Evolutionary conservation across 1,140 invertebrate species (phyloP).

Genomic region (Drosophila yakuba): DNA sequence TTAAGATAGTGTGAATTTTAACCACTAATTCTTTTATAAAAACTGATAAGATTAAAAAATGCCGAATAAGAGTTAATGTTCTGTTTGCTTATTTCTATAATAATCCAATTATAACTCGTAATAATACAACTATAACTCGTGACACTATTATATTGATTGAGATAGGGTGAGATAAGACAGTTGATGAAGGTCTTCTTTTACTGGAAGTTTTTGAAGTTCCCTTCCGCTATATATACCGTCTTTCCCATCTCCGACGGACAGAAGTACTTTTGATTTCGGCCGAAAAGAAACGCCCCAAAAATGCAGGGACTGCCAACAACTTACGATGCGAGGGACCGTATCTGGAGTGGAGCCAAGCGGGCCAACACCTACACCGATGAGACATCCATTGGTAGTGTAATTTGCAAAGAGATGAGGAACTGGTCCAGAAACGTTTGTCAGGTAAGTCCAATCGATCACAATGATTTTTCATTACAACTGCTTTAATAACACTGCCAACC

Average conservation of each 20-base stretch:
- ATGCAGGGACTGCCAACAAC: slow-evolving; percentile 3
- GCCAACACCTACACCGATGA: slow-evolving; percentile 49
- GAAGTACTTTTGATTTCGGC: not conserved
- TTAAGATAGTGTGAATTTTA: too few relatives aligned
- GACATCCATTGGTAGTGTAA: slow-evolving; percentile 49
- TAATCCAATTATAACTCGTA: too few relatives aligned
- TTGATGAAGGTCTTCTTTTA: slow-evolving; percentile 1
- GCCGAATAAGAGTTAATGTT: not conserved
- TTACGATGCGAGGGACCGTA: not conserved
- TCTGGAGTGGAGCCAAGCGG: slow-evolving; percentile 58
- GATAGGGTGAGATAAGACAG: too few relatives aligned
- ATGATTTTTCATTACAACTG: too few relatives aligned
- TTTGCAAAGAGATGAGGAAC: slow-evolving; percentile 56
- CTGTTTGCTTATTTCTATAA: not conserved
- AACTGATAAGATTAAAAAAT: not conserved
- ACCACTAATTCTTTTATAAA: too few relatives aligned
- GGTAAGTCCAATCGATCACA: slow-evolving; percentile 12
- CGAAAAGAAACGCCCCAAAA: not conserved
- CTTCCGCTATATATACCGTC: not conserved
- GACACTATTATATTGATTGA: too few relatives aligned
- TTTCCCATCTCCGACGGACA: not conserved
- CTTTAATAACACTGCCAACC: not conserved
- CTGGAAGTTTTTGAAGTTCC: not conserved
- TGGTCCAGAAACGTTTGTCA: slow-evolving; percentile 70
- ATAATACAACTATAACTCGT: too few relatives aligned